Conservation (phyloP, 1,140 invertebrate species). For the Drosophila ananassae region DNA sequence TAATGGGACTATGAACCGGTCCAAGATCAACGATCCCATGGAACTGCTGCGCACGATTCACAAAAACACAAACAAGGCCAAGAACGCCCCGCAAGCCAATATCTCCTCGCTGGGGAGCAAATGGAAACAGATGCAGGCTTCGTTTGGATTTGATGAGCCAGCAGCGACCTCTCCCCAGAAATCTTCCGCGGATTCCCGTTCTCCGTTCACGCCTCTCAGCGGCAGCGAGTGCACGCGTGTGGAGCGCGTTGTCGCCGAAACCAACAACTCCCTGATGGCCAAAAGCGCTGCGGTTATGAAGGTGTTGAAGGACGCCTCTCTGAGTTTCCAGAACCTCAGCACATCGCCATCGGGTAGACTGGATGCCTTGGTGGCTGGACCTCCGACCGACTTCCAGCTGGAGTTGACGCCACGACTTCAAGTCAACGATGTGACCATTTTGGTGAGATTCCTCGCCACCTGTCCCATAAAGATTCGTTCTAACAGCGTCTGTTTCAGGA, state of each 20-base stretch:
- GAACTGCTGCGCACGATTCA: conserved; percentile 72
- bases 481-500: conserved; percentile 27
- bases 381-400: conserved; percentile 7
- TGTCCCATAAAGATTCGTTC: not conserved
- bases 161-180: conserved; percentile 28
- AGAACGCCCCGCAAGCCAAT: conserved; percentile 27
- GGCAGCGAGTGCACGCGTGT: conserved; percentile 65
- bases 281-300: conserved; percentile 67
- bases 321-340: conserved; percentile 73
- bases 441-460: conserved; percentile 31
- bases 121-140: conserved; percentile 72
- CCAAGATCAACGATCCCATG: conserved; percentile 73
- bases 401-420: conserved; percentile 39
- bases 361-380: conserved; percentile 61
- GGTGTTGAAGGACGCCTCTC: conserved; percentile 59
- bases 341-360: conserved; percentile 78
- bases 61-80: conserved; percentile 47
- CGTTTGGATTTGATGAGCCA: conserved; percentile 56
- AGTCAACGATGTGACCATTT: conserved; percentile 56
- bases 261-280: conserved; percentile 43
- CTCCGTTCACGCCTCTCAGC: conserved; percentile 50
- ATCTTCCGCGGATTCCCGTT: not conserved
- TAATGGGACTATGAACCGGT: conserved; percentile 63
- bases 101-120: conserved; percentile 59
- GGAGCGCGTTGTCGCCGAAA: conserved; percentile 40